These are phyloP conservation scores for Sinosuthora webbiana DNA, from an alignment of 2,113 vertebrate genomes.

Conservation along the genomic window DNA sequence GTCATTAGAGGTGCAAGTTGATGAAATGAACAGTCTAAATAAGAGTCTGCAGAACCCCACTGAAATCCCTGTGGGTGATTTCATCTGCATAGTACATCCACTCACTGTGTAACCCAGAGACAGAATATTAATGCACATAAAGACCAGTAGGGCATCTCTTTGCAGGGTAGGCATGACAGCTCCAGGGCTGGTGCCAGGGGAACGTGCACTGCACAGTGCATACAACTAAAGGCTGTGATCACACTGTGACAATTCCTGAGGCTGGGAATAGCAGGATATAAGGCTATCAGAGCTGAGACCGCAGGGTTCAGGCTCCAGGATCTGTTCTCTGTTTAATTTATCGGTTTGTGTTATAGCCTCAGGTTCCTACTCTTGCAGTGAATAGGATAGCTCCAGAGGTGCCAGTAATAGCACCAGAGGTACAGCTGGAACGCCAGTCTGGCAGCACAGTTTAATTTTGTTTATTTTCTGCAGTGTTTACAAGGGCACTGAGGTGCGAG, in stretches of 20 bases:
- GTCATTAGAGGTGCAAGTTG: neutral
- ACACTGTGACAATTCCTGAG: neutral
- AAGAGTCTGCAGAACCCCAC: neutral
- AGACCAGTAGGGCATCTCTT: neutral
- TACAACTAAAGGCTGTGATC: neutral
- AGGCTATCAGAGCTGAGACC: neutral
- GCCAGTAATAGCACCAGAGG: neutral
- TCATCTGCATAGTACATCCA: neutral
- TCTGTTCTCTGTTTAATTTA: neutral
- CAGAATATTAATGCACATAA: neutral
- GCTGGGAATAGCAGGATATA: neutral
- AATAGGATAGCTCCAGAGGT: neutral
- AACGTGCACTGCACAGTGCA: fast-evolving
- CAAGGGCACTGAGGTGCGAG: neutral
- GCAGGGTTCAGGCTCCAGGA: neutral
- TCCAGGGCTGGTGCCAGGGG: neutral
- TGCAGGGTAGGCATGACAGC: neutral
- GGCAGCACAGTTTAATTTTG: neutral
- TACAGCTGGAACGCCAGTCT: neutral
- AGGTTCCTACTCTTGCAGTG: neutral
- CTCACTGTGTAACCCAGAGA: neutral
- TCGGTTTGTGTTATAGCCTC: neutral
- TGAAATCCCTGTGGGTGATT: neutral
- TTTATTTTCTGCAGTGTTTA: neutral
- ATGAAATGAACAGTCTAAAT: neutral